A percentile compares a stretch with the other conserved stretches of the same genome.
Conservation (phyloP, 2,888 invertebrate species). For the Hypena proboscidalis region DNA sequence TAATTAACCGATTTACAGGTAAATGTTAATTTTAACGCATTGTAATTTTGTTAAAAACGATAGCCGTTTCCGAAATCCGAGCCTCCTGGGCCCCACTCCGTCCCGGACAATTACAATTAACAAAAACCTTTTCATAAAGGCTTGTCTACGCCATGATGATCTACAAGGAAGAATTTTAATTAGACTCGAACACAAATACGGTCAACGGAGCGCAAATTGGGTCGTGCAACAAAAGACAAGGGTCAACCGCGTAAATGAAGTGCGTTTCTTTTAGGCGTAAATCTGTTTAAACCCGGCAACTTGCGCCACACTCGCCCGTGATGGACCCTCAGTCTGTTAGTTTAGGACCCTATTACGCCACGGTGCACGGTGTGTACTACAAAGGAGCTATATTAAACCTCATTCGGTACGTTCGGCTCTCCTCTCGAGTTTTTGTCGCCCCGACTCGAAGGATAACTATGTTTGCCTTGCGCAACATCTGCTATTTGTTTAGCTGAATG, state of each 20-base stretch:
- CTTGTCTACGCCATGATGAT: constrained; percentile 55
- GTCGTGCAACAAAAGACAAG: constrained; percentile 64
- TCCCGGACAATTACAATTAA: constrained; percentile 23
- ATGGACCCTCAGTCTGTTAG: constrained; percentile 71
- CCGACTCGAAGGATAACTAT: constrained; percentile 66
- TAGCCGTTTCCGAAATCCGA: constrained; percentile 13
- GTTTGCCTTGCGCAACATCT: constrained; percentile 66
- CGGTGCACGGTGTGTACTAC: constrained; percentile 65
- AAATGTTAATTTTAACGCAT: constrained; percentile 3
- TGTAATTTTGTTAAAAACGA: constrained; percentile 13
- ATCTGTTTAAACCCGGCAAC: constrained; percentile 71
- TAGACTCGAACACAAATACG: constrained; percentile 64
- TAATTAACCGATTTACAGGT: constrained; percentile 5
- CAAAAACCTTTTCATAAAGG: constrained; percentile 47
- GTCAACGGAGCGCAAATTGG: constrained; percentile 58
- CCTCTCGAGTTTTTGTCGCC: constrained; percentile 57
- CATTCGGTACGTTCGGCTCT: constrained; percentile 53
- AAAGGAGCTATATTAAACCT: constrained; percentile 72
- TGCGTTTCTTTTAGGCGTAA: constrained; percentile 67
- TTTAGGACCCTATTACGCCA: constrained; percentile 78
- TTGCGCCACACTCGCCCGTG: constrained; percentile 48
- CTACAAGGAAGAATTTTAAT: constrained; percentile 65
- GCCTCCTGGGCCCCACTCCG: constrained; percentile 11
- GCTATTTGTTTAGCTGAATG: constrained; percentile 70
- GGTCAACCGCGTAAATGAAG: constrained; percentile 57